A percentile compares a stretch with the other conserved stretches of the same genome.
Evolutionary conservation across 2,113 vertebrate genomes (phyloP).

Genomic region (Prietella phreatophila): DNA sequence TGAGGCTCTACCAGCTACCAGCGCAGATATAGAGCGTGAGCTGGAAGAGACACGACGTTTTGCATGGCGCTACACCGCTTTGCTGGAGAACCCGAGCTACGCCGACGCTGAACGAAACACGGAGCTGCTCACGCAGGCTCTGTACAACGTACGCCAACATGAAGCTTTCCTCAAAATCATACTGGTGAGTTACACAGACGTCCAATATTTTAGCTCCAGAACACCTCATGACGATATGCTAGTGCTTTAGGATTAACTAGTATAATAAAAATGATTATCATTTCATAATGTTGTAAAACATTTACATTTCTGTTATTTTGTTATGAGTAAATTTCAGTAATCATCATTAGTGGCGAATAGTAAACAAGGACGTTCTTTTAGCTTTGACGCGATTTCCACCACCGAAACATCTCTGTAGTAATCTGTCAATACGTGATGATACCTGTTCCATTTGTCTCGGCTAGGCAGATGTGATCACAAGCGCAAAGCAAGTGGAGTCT

Average conservation of each 20-base stretch:
- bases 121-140: slow-evolving; percentile 75
- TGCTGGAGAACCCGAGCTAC: slow-evolving; percentile 71
- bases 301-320: neutral
- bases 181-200: slow-evolving; percentile 74
- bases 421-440: neutral
- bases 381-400: neutral
- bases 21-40: slow-evolving; percentile 61
- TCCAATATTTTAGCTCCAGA: neutral
- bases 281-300: too few relatives aligned
- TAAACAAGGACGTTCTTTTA: neutral
- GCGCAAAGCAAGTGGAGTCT: slow-evolving; percentile 74
- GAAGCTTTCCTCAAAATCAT: slow-evolving; percentile 83
- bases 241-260: neutral
- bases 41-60: slow-evolving; percentile 67
- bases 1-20: slow-evolving; percentile 70
- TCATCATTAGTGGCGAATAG: neutral
- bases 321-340: neutral
- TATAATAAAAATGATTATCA: neutral
- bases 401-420: neutral
- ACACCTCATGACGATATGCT: neutral
- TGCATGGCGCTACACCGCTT: slow-evolving; percentile 76
- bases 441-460: slow-evolving; percentile 2
- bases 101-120: slow-evolving; percentile 35
- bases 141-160: slow-evolving; percentile 84
- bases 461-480: slow-evolving; percentile 79